These are phyloP conservation scores for Dicerorhinus sumatrensis DNA, from an alignment of 2,113 vertebrate species.

Conservation along the genomic window DNA sequence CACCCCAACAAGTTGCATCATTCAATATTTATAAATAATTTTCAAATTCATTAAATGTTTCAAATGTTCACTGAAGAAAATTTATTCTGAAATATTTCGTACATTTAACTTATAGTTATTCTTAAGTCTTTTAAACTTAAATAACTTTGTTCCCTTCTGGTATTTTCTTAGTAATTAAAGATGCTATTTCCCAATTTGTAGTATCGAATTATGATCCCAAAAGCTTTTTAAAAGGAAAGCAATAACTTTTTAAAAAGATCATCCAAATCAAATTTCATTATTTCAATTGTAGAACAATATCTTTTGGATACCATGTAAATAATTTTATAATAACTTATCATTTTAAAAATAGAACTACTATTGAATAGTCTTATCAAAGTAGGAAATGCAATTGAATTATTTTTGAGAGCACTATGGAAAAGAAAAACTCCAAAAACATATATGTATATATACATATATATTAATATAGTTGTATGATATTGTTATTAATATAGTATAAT, in stretches of 20 bases:
- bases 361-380: background rate
- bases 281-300: background rate
- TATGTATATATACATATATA: background rate
- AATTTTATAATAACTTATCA: background rate
- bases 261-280: background rate
- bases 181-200: background rate
- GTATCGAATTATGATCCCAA: background rate
- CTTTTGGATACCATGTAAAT: background rate
- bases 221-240: background rate
- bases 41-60: background rate
- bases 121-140: background rate
- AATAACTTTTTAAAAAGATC: background rate
- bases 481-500: background rate
- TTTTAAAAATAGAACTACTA: background rate
- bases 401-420: background rate
- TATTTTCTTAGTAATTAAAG: background rate
- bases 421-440: background rate
- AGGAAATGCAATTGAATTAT: background rate
- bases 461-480: background rate
- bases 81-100: background rate
- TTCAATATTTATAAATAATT: background rate
- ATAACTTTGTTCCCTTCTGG: background rate
- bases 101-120: background rate
- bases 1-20: background rate
- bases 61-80: constrained; percentile 8